Evolutionary conservation across 1,140 invertebrate species (phyloP), one percentile per base, ranked within the genome.

Genomic region (Eupristina koningsbergeri): DNA sequence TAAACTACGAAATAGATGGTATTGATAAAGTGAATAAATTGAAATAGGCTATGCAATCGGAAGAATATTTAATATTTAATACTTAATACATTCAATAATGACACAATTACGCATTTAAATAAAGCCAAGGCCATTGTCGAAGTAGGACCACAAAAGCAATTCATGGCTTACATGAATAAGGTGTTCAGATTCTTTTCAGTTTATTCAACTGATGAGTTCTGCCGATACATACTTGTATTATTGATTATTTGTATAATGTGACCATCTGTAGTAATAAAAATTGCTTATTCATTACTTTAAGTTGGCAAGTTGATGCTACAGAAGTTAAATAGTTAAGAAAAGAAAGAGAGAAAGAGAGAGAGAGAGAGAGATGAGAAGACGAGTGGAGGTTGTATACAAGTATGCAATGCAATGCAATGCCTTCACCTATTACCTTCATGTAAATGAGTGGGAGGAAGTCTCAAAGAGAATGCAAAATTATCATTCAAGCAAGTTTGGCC

Each of bases 191-290:
- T 50, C 71, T 31, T 47, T 74, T 50, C 26, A 17, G 41, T 74
- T 74, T n/a, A 74, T 74, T 74, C 45, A 45, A 34, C 41, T 36
- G 71, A 17, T 50, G 45, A 29, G 17, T 39, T 36, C 9, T 67
- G 31, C 29, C 29, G 63, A 34, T 58, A 9, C 26, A 58, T 26
- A 9, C 26, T 5, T 58, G 9, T 58, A 5, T 58, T 22, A 58
- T 26, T 3, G 53, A 58, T 58, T 3, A 13, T 26, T 1, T 26
- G 53, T 3, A 13, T 58, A 58, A 19, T 3, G 19, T 58, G n/a
- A 36, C 31, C 61, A 8, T 15, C 0, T 61, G 22, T 45, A 81
- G 61, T 69, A 41, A 69, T 81, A 81, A 81, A 81, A 58, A 29
- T 63, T 34, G 36, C 36, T 29, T 29, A 31, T n/a, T 71, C 45